Base-by-base conservation (phyloP, 2,797 vertebrate genomes). In the Phrynocephalus vlangalii region DNA sequence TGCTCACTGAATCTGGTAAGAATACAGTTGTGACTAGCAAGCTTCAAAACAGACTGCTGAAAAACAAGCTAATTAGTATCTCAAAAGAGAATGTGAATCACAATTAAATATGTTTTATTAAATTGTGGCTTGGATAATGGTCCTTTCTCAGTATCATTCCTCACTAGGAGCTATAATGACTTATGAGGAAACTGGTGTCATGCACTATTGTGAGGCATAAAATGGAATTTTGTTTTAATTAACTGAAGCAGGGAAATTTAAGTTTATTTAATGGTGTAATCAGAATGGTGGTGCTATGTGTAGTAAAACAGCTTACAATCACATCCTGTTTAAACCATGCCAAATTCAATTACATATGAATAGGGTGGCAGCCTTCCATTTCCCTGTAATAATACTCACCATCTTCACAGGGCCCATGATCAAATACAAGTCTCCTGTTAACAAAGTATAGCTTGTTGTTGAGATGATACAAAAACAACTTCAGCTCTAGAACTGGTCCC, bases 1-100 rank as follows among this genome's bases (percentile, higher is more conserved):
- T 81, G 87, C 90, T 91, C 92, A 92, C 81, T 75, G 38, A 93
- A 91, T 18, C 87, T 72, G 6, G 11, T 28, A 82, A 30, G 28
- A n/a, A 77, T 16, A 75, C 20, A 16, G 5, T 85, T 85, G 24
- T 7, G 38, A 44, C 5, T 44, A 68, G 75, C 73, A 63, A 5
- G 48, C 72, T 86, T 72, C 0, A 90, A 38, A 33, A 67, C 71
- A 48, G 0, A 22, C 33, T 44, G 24, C 16, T 89, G 5, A 84
- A 86, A 86, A 48, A n/a, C 56, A 85, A 81, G 56, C 18, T 28
- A 81, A 67, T 28, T 81, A 22, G 79, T 33, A 81, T 79, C 50
- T 85, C 38, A 52, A n/a, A 83, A 85, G 71, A 87, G 20, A 85
- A 79, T 18, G 5, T n/a, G 24, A 81, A 75, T 90, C 15, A 67